Evolutionary conservation across 2,797 vertebrate genomes (phyloP), one percentile per base, ranked within the genome.

Genomic region (Smutsia temminckii): DNA sequence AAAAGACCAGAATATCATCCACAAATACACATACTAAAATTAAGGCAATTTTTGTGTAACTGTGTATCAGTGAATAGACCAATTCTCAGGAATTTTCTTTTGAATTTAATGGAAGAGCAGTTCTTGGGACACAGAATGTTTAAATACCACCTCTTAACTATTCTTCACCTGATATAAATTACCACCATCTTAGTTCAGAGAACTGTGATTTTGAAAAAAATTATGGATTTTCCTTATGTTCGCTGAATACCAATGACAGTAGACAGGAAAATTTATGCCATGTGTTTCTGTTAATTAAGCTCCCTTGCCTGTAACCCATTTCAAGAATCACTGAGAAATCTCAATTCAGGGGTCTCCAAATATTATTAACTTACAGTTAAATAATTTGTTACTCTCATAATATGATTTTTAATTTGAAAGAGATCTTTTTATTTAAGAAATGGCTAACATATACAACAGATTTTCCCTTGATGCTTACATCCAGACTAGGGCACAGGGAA

Each of bases 261-360:
- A 89, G n/a, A 93, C 29, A 92, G 69, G n/a, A 83, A 92, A 96
- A 79, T 75, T 27, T 86, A 95, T 68, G 12, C 20, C 68, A 68
- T 63, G 34, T 90, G 84, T 85, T 95, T 94, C 87, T 94, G 63
- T 93, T 96, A 97, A 95, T 96, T 94, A 95, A 95, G 77, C 7
- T 84, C 51, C 9, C 23, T 59, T 71, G 7, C 23, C 85, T 95
- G 46, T n/a, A 80, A 92, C 8, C 61, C 57, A 90, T 88, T 93
- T 86, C 21, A 94, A 92, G 66, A 96, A 94, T 80, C 0, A 0
- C 91, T 94, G 25, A 29, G 27, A 97, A 96, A 91, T 95, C 64
- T 75, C 83, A 91, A 6, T 86, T 88, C 77, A 46, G 9, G 18
- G 75, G 40, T 95, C 55, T 96, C 49, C 14, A 84, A 84, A 66